These are phyloP conservation scores for Echinometra lucunter DNA, from an alignment of 53 echinoderm and acorn worm genomes.

Conservation along the genomic window DNA sequence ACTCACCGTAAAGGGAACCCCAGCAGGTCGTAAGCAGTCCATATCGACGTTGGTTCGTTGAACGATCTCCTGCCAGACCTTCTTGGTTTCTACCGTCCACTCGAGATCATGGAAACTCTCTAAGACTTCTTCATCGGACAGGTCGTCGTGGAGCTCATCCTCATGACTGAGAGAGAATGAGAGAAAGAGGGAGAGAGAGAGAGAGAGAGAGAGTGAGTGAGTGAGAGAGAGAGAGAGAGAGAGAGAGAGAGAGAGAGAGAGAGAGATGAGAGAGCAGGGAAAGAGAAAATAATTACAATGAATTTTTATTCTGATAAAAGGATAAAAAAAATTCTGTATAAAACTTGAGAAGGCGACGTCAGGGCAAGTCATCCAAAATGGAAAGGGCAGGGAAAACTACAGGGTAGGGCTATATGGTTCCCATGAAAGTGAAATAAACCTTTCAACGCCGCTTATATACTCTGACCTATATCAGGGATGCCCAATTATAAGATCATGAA, in stretches of 20 bases:
- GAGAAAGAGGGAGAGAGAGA: conserved; percentile 14
- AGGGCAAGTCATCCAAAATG: too few relatives aligned
- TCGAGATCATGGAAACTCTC: neutral
- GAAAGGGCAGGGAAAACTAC: too few relatives aligned
- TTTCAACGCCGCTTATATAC: too few relatives aligned
- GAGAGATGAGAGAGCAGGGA: neutral
- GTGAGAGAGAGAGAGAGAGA: neutral
- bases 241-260: neutral
- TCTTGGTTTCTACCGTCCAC: conserved; percentile 27
- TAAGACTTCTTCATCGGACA: conserved; percentile 40
- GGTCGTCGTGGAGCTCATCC: neutral
- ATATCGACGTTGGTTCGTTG: conserved; percentile 53
- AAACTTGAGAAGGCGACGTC: too few relatives aligned
- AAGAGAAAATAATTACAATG: neutral
- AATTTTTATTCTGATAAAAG: too few relatives aligned
- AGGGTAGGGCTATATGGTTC: too few relatives aligned
- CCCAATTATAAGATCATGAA: too few relatives aligned
- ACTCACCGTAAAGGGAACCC: conserved; percentile 42
- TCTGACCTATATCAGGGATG: too few relatives aligned
- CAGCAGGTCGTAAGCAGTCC: conserved; percentile 58
- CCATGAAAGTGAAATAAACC: too few relatives aligned
- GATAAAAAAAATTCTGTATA: too few relatives aligned
- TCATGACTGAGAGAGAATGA: neutral
- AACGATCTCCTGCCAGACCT: conserved; percentile 48
- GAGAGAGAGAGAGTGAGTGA: neutral